Conservation (phyloP, 2,797 vertebrate genomes). For the Anableps anableps region DNA sequence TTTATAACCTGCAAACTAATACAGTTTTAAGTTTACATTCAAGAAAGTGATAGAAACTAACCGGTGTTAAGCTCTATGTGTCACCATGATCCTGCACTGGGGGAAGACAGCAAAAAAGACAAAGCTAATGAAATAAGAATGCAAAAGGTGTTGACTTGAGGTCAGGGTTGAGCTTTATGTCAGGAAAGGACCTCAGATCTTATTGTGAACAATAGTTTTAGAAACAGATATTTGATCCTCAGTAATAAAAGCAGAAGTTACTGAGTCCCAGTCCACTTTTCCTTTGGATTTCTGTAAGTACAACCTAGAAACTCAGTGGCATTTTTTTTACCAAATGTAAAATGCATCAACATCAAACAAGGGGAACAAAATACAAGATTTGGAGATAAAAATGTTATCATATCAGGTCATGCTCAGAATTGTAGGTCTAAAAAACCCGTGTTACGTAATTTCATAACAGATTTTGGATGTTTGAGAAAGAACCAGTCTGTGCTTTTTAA, state of each 20-base stretch:
- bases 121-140: no score
- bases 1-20: no score
- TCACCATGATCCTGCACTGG: no score
- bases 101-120: no score
- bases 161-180: background rate
- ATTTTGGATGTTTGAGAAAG: constrained; percentile 1
- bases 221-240: no score
- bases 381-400: background rate
- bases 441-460: background rate
- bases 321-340: background rate
- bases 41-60: background rate
- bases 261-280: background rate
- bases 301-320: background rate
- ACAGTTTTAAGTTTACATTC: background rate
- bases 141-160: background rate
- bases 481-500: background rate
- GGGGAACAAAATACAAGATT: background rate
- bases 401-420: background rate
- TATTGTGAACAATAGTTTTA: no score
- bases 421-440: background rate
- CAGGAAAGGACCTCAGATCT: background rate
- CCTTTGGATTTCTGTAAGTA: background rate
- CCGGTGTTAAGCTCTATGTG: background rate
- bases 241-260: background rate
- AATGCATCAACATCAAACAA: background rate